Evolutionary conservation across 2,888 invertebrate genomes (phyloP).

Genomic region (Drosophila multiciliata): DNA sequence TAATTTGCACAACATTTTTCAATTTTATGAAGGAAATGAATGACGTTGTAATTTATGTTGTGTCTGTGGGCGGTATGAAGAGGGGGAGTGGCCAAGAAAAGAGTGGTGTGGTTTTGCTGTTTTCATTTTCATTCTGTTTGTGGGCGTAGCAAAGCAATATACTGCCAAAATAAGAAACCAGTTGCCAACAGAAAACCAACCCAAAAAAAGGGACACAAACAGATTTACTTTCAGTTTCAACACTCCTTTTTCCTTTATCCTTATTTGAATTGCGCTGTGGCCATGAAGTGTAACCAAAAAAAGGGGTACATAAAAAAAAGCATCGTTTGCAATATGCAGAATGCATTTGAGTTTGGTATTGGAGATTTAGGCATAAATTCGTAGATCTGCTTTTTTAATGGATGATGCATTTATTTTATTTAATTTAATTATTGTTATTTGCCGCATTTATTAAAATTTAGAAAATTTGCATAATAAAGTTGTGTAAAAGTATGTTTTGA

Average conservation of each 20-base stretch:
- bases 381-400: background rate
- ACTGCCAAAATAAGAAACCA: conserved; percentile 33
- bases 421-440: background rate
- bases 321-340: background rate
- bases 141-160: conserved; percentile 39
- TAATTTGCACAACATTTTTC: conserved; percentile 80
- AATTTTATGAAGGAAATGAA: conserved; percentile 80
- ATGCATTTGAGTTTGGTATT: background rate
- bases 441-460: background rate
- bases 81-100: background rate
- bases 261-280: background rate
- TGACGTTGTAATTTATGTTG: conserved; percentile 75
- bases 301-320: background rate
- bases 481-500: background rate
- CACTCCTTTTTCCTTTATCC: background rate
- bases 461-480: background rate
- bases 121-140: conserved; percentile 11
- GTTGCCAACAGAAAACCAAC: conserved; percentile 34
- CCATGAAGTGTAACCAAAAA: background rate
- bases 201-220: conserved; percentile 46
- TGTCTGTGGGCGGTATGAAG: conserved; percentile 13
- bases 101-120: background rate
- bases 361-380: background rate
- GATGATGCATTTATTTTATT: no score
- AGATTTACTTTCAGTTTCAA: conserved; percentile 60